A percentile compares a stretch with the other conserved stretches of the same genome.
Evolutionary conservation across 2,888 invertebrate species (phyloP).

Genomic region (Griposia aprilina): DNA sequence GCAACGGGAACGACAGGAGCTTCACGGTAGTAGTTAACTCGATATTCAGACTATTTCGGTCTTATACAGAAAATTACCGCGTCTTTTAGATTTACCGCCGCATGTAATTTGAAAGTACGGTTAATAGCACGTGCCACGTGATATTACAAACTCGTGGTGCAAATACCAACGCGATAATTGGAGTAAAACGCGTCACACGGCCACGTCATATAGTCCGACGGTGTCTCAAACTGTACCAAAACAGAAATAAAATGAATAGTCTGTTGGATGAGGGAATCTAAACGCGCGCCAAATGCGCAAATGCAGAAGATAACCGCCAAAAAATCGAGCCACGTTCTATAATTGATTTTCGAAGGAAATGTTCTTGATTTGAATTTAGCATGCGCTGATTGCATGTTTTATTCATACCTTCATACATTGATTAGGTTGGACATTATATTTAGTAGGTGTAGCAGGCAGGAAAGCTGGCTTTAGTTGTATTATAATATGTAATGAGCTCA

Average conservation of each 20-base stretch:
- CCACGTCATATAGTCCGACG: slow-evolving; percentile 22
- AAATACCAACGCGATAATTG: not conserved
- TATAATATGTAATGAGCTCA: not conserved
- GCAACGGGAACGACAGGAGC: not conserved
- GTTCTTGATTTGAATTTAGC: slow-evolving; percentile 8
- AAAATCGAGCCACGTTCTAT: slow-evolving; percentile 37
- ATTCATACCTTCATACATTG: not conserved
- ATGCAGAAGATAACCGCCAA: slow-evolving; percentile 45
- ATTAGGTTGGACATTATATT: not conserved
- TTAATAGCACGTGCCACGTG: slow-evolving; percentile 2
- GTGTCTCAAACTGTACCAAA: slow-evolving; percentile 43
- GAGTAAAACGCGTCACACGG: slow-evolving; percentile 21
- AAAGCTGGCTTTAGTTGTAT: not conserved
- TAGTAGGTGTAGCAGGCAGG: not conserved
- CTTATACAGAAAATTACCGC: not conserved
- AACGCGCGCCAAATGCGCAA: slow-evolving; percentile 69
- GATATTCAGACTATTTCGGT: slow-evolving; percentile 4
- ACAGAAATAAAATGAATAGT: slow-evolving; percentile 56
- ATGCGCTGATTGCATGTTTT: slow-evolving; percentile 8
- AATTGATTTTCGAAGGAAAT: slow-evolving; percentile 16
- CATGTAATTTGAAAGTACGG: slow-evolving; percentile 16
- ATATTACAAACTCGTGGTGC: slow-evolving; percentile 8
- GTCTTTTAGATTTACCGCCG: slow-evolving; percentile 20
- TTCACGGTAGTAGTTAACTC: not conserved
- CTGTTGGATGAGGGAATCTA: slow-evolving; percentile 52